Evolutionary conservation across 2,888 invertebrate genomes (phyloP).

Genomic region (Drosophila falleni): DNA sequence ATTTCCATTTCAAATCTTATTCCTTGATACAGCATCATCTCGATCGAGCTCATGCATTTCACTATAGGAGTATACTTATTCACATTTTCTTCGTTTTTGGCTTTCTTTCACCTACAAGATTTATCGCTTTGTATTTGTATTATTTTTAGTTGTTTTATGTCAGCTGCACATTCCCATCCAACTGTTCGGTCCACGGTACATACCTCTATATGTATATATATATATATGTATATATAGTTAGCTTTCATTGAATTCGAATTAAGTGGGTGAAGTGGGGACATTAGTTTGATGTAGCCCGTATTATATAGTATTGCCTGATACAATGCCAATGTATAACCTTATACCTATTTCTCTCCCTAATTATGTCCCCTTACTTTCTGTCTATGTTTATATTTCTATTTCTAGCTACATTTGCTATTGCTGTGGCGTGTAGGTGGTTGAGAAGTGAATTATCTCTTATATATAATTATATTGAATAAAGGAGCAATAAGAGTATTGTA

Average conservation of each 20-base stretch:
- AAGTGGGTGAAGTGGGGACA: slow-evolving; percentile 30
- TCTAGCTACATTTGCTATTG: slow-evolving; percentile 6
- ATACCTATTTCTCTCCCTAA: slow-evolving; percentile 21
- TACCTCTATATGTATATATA: slow-evolving; percentile 1
- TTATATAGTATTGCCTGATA: slow-evolving; percentile 21
- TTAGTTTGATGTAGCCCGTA: slow-evolving; percentile 57
- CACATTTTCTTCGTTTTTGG: slow-evolving; percentile 53
- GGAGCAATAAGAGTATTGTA: too few relatives aligned
- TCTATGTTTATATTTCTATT: slow-evolving; percentile 39
- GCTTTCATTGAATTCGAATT: slow-evolving; percentile 20
- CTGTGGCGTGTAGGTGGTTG: slow-evolving; percentile 13
- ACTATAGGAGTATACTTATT: slow-evolving; percentile 22
- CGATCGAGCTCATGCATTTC: slow-evolving; percentile 47
- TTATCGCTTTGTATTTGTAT: slow-evolving; percentile 82
- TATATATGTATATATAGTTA: slow-evolving; percentile 43
- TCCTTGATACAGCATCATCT: slow-evolving; percentile 46
- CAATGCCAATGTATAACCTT: slow-evolving; percentile 37
- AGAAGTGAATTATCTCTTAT: neutral
- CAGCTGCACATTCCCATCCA: slow-evolving; percentile 52
- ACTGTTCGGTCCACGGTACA: slow-evolving; percentile 19
- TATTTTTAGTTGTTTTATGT: slow-evolving; percentile 82
- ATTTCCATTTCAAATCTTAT: slow-evolving; percentile 12
- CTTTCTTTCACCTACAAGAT: slow-evolving; percentile 84
- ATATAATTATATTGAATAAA: neutral
- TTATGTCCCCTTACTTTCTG: slow-evolving; percentile 30